Evolutionary conservation across 1,140 invertebrate species (phyloP), one percentile per base, ranked within the genome.

Genomic region (Aphis craccivora): DNA sequence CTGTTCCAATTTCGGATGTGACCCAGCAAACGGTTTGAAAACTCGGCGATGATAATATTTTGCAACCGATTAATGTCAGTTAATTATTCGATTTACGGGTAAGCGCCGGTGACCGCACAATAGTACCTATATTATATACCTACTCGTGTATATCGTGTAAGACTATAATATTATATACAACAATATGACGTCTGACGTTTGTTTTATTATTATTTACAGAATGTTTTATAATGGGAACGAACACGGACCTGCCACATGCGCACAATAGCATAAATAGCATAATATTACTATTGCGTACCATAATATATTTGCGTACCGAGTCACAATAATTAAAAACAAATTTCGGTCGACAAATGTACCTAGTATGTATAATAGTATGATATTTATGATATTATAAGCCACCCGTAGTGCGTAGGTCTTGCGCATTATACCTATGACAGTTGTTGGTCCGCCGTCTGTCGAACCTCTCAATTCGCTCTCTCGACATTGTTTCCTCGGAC

Each of bases 1-100:
- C 35, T 35, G 88, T 89, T 89, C 88, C 88, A 55, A 89, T 89
- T 89, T 89, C 84, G 84, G 84, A 86, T 86, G 84, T 43, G 40
- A 86, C 88, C 48, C 35, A 45, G 40, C 14, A 30, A 86, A 43
- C 23, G 35, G 35, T 35, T 23, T 18, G 11, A 53, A 86, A 25
- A n/a, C 18, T 18, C 84, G 25, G 4, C 40, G 84, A 89, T 6
- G 37, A 86, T n/a, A 25, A 55, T 89, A 89, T 89, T 89, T 89
- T 35, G 88, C 51, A 53, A 89, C 18, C 88, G 51, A 89, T 89
- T 89, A 89, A 89, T 89, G 48, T n/a, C 88, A 55, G 51, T 55
- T 40, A 89, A 89, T 89, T 89, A 89, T 20, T 18, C 43, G 84
- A 86, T 84, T 84, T 40, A 25, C 81, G 22, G 11, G 60, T n/a